These are phyloP conservation scores for Nerophis ophidion DNA, from an alignment of 2,113 vertebrate genomes.

Conservation along the genomic window DNA sequence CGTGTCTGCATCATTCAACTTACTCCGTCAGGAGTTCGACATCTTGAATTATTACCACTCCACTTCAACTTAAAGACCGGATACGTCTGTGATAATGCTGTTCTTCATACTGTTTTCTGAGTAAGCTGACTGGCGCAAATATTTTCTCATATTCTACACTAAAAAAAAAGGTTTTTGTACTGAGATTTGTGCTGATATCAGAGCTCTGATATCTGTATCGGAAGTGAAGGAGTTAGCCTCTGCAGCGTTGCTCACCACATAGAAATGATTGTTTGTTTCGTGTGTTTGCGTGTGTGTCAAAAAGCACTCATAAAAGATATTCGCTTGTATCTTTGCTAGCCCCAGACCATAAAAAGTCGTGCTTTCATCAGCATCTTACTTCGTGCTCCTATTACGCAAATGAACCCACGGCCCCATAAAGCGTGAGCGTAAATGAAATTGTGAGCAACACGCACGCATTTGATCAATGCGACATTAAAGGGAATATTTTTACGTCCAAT, in stretches of 20 bases:
- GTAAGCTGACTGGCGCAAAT: too few species aligned
- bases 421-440: conserved; percentile 63
- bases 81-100: too few species aligned
- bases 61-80: too few species aligned
- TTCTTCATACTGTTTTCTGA: too few species aligned
- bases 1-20: too few species aligned
- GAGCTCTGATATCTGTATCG: too few species aligned
- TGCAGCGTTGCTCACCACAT: neutral
- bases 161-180: too few species aligned
- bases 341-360: conserved; percentile 51
- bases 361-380: conserved; percentile 65
- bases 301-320: conserved; percentile 17
- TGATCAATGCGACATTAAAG: conserved; percentile 56
- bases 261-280: conserved; percentile 1
- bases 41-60: too few species aligned
- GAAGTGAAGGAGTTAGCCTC: too few species aligned
- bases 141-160: too few species aligned
- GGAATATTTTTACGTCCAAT: conserved; percentile 19
- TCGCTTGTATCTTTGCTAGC: conserved; percentile 50
- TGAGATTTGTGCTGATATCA: too few species aligned
- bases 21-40: too few species aligned
- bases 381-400: conserved; percentile 68
- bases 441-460: conserved; percentile 63
- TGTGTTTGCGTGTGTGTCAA: neutral
- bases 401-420: conserved; percentile 60